Base-by-base conservation (phyloP, 1,140 invertebrate genomes). In the Brachionus rubens region DNA sequence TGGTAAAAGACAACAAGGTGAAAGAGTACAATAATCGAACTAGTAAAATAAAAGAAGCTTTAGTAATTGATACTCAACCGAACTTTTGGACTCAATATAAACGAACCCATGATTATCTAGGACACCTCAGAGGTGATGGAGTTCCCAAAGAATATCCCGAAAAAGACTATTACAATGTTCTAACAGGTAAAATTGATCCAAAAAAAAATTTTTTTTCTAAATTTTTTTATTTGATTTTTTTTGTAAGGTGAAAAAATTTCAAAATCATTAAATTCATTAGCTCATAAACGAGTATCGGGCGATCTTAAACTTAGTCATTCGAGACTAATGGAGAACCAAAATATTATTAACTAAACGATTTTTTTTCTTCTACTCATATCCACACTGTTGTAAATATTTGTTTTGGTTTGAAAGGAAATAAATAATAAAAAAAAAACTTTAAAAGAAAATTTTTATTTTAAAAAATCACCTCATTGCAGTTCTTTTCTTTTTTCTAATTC, bases 81-180 rank as follows among this genome's bases (percentile, higher is more conserved):
- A 54, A 72, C 24, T 72, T 36, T 72, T 72, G 68, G 68, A 72
- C 68, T 12, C 68, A 72, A 26, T 72, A 72, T 54, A 72, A 72
- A 41, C 46, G 68, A 21, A 50, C 46, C 9, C 68, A 72, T n/a
- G 68, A 50, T 28, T 72, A 72, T 50, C 50, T 72, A 40, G 68
- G 68, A 3, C 46, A 48, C 50, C 26, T 50, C 5, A 48, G 68
- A 50, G 68, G 46, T 7, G 9, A 33, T 19, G 68, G 68, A 7
- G 68, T 30, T 50, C 19, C 9, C 7, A 48, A 41, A 72, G 12
- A 19, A 21, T 72, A 50, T 72, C 46, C 46, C 12, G 43, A 72
- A 48, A 48, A 26, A 48, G 46, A 54, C 30, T 10, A 43, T 5
- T 72, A 50, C n/a, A 72, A 72, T 40, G 41, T 72, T 50, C 6